Conservation (phyloP, 2,797 vertebrate genomes). For the Sebastes dallii region DNA sequence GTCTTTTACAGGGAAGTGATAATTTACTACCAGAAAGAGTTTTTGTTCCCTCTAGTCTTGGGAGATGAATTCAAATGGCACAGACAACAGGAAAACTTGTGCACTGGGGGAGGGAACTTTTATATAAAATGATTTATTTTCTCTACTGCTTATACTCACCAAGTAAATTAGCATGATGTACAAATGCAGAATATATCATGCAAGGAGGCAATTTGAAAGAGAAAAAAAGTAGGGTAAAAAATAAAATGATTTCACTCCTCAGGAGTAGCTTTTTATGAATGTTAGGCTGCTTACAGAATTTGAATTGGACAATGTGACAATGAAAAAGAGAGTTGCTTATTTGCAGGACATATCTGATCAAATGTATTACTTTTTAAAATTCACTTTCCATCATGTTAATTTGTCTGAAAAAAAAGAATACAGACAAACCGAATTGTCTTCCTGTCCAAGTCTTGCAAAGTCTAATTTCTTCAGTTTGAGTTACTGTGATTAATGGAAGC, state of each 20-base stretch:
- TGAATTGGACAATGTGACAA: slow-evolving; percentile 51
- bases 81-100: slow-evolving; percentile 52
- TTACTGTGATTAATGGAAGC: slow-evolving; percentile 74
- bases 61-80: slow-evolving; percentile 74
- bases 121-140: slow-evolving; percentile 67
- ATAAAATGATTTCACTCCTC: slow-evolving; percentile 54
- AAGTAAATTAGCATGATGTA: slow-evolving; percentile 66
- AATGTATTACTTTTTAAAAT: slow-evolving; percentile 42
- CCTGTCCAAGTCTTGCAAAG: slow-evolving; percentile 20
- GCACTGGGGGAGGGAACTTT: slow-evolving; percentile 51
- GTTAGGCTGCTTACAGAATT: slow-evolving; percentile 47
- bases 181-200: slow-evolving; percentile 55
- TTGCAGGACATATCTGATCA: slow-evolving; percentile 36
- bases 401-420: slow-evolving; percentile 21
- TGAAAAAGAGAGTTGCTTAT: slow-evolving; percentile 26
- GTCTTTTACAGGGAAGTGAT: slow-evolving; percentile 67
- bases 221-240: slow-evolving; percentile 19
- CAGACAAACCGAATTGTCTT: slow-evolving; percentile 5
- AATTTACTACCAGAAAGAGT: slow-evolving; percentile 64
- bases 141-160: slow-evolving; percentile 46
- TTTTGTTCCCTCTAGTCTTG: slow-evolving; percentile 57
- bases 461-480: slow-evolving; percentile 55
- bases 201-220: slow-evolving; percentile 50
- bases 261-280: slow-evolving; percentile 55
- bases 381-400: slow-evolving; percentile 33